phyloP scores from a whole-genome alignment of 2,113 vertebrate species.

The Chaenocephalus aceratus region DNA sequence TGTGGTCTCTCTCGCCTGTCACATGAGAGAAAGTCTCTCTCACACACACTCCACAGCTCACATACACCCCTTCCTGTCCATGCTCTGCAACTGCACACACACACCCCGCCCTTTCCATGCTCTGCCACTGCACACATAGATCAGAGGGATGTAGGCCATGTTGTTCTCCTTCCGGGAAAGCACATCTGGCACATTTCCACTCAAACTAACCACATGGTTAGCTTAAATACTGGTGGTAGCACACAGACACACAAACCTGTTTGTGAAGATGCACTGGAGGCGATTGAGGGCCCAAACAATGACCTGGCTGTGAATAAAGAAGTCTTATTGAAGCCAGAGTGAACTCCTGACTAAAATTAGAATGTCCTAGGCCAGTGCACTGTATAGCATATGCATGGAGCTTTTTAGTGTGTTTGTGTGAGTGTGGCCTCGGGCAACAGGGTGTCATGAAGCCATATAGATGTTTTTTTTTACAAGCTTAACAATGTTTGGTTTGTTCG shows the following conservation, averaged over 20 bases:
- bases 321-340: slow-evolving; percentile 36
- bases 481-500: slow-evolving; percentile 31
- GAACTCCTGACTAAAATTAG: slow-evolving; percentile 25
- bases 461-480: neutral
- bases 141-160: slow-evolving; percentile 32
- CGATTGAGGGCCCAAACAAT: slow-evolving; percentile 40
- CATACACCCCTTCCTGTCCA: slow-evolving; percentile 74
- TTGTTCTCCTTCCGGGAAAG: slow-evolving; percentile 52
- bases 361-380: neutral
- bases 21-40: slow-evolving; percentile 70
- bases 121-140: slow-evolving; percentile 63
- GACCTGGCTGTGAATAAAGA: slow-evolving; percentile 40
- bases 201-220: slow-evolving; percentile 64
- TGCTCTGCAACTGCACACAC: slow-evolving; percentile 62
- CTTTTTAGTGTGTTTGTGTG: slow-evolving; percentile 7
- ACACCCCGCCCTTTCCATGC: too few relatives aligned
- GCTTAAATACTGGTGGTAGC: slow-evolving; percentile 49
- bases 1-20: slow-evolving; percentile 67
- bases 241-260: slow-evolving; percentile 62
- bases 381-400: neutral
- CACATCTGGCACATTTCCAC: slow-evolving; percentile 65
- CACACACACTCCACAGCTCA: slow-evolving; percentile 60
- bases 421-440: neutral
- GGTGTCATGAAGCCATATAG: neutral
- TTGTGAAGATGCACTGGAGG: slow-evolving; percentile 47